Evolutionary conservation across 2,113 vertebrate species (phyloP), one percentile per base, ranked within the genome.

Genomic region (Leuciscus idus): DNA sequence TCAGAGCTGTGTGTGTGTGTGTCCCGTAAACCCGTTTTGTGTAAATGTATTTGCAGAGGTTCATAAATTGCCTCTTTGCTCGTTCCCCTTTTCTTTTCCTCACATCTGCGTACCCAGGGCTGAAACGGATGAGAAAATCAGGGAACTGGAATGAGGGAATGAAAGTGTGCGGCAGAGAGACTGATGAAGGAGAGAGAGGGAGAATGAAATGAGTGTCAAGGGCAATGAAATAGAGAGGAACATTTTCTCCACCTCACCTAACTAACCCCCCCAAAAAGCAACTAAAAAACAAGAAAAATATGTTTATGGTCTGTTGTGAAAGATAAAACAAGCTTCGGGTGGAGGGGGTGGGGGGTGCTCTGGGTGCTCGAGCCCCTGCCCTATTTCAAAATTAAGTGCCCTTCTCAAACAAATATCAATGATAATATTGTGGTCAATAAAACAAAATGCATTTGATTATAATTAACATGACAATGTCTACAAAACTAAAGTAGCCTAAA

Each of bases 141-240:
- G 72, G 72, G 57, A 57, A 85, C 82, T 84, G 80, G 84, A 85
- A 39, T 81, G 62, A 68, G 73, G 61, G 36, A 88, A 74, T 75
- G 57, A 88, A 86, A 73, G 52, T 30, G 39, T 46, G 23, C 26
- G 52, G 68, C 23, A 30, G 8, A 82, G 57, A 4, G 39, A 81
- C 28, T 61, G 79, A 30, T 78, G 84, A 83, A 78, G 83, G 68
- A 46, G 64, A 86, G 33, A 75, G 64, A 84, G 19, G 19, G 26
- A 75, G 59, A 84, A 76, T 46, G 70, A 83, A 74, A 78, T 52
- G n/a, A 76, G 78, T 85, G 87, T 85, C 84, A 85, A 81, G 43
- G 62, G 78, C 83, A 85, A 82, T 82, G 46, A 85, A 61, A 55
- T 15, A 72, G 57, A 33, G 28, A 6, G 57, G n/a, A 62, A 39